A percentile compares a stretch with the other conserved stretches of the same genome.
These are phyloP conservation scores for Anthopleura sola DNA, from an alignment of 64 coral and sea anemone genomes.

Conservation along the genomic window DNA sequence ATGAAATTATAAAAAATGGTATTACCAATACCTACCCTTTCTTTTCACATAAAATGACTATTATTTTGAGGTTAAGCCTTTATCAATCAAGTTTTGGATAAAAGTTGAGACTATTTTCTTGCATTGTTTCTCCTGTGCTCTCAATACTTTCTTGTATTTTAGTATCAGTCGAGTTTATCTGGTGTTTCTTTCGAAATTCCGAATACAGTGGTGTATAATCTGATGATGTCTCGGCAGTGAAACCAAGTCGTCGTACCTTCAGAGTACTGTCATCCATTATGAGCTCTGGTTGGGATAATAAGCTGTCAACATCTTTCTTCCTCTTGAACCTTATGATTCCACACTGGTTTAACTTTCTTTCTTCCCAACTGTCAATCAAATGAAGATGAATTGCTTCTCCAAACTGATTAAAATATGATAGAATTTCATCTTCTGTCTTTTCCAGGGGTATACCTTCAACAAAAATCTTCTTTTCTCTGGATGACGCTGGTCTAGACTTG, in stretches of 20 bases:
- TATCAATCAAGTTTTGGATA: neutral
- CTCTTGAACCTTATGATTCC: constrained; percentile 2
- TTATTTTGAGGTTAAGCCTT: too few species aligned
- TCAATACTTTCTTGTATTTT: neutral
- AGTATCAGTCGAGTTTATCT: neutral
- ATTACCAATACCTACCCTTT: too few species aligned
- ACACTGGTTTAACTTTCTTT: neutral
- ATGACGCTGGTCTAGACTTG: neutral
- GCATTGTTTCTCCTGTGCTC: neutral
- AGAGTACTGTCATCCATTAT: neutral
- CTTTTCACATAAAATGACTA: too few species aligned
- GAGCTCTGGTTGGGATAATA: neutral
- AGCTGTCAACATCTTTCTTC: neutral
- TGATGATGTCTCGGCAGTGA: neutral
- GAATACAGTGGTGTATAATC: neutral
- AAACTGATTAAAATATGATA: neutral
- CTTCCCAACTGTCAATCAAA: neutral
- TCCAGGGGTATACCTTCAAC: constrained; percentile 10
- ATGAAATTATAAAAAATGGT: too few species aligned
- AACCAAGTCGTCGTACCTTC: neutral
- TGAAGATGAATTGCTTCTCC: constrained; percentile 3
- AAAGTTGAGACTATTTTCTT: neutral
- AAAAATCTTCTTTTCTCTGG: constrained; percentile 28
- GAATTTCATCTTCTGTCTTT: neutral
- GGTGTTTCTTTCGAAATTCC: neutral